These are phyloP conservation scores for Clarias batrachus DNA, from an alignment of 2,113 vertebrate genomes.

Conservation along the genomic window DNA sequence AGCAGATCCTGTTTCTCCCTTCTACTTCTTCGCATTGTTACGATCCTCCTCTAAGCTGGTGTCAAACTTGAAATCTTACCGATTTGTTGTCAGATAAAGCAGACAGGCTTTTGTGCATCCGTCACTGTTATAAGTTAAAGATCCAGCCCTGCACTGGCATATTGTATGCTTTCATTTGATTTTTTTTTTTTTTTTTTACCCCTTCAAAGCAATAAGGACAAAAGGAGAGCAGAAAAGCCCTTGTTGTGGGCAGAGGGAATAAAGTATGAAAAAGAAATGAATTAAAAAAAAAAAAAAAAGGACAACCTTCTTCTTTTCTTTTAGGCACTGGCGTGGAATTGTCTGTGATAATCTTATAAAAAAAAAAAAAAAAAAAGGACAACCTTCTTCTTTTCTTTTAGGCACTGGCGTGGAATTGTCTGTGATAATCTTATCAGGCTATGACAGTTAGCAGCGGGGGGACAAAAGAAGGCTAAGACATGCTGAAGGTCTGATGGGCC, in stretches of 20 bases:
- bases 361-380: slow-evolving; percentile 25
- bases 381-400: slow-evolving; percentile 69
- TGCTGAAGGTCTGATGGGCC: slow-evolving; percentile 74
- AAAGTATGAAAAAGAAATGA: slow-evolving; percentile 59
- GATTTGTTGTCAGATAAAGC: slow-evolving; percentile 76
- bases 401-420: slow-evolving; percentile 70
- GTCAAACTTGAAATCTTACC: slow-evolving; percentile 57
- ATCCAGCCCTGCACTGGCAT: slow-evolving; percentile 79
- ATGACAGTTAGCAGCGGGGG: slow-evolving; percentile 77
- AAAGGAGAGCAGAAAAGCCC: slow-evolving; percentile 78
- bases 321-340: slow-evolving; percentile 64
- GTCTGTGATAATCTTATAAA: slow-evolving; percentile 91
- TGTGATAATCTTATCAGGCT: slow-evolving; percentile 87
- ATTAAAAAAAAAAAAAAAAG: slow-evolving; percentile 43
- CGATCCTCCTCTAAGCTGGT: slow-evolving; percentile 49
- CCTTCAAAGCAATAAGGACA: slow-evolving; percentile 64
- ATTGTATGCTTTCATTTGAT: slow-evolving; percentile 78
- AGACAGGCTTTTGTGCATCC: slow-evolving; percentile 66
- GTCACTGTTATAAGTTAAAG: slow-evolving; percentile 68
- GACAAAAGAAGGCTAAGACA: slow-evolving; percentile 77
- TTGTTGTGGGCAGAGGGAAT: slow-evolving; percentile 79
- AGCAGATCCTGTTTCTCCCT: slow-evolving; percentile 38
- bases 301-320: slow-evolving; percentile 69
- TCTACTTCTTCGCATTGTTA: slow-evolving; percentile 61
- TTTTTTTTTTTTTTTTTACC: slow-evolving; percentile 67